phyloP scores from a whole-genome alignment of 2,888 invertebrate species.

The Acanthosepion esculentum region DNA sequence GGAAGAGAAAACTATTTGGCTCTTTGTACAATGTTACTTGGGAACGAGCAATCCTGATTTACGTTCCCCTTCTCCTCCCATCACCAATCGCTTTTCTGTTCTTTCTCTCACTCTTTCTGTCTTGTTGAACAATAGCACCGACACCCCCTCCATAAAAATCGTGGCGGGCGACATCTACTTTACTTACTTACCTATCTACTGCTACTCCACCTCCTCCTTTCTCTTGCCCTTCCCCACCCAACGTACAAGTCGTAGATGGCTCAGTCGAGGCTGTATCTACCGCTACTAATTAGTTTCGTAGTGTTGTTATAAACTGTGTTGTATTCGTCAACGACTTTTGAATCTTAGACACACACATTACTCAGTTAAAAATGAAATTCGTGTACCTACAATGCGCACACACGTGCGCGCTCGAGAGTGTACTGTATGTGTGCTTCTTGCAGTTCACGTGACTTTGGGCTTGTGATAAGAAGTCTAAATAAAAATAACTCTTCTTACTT shows the following conservation, averaged over 20 bases:
- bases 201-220: background rate
- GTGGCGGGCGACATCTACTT: constrained; percentile 33
- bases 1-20: background rate
- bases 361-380: too few relatives aligned
- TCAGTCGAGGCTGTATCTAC: background rate
- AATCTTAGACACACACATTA: background rate
- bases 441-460: constrained; percentile 8
- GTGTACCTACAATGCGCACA: background rate
- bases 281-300: background rate
- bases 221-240: background rate
- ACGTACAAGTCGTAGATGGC: too few relatives aligned
- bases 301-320: background rate
- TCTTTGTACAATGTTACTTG: background rate
- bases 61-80: background rate
- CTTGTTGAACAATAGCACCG: constrained; percentile 2
- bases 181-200: constrained; percentile 10
- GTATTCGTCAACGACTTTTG: background rate
- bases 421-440: background rate
- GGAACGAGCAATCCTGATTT: too few relatives aligned
- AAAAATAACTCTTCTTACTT: constrained; percentile 33
- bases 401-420: background rate
- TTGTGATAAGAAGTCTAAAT: constrained; percentile 17
- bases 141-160: background rate
- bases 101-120: background rate
- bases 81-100: background rate